phyloP scores from a whole-genome alignment of 2,888 invertebrate genomes.

The Petrolisthes manimaculis region DNA sequence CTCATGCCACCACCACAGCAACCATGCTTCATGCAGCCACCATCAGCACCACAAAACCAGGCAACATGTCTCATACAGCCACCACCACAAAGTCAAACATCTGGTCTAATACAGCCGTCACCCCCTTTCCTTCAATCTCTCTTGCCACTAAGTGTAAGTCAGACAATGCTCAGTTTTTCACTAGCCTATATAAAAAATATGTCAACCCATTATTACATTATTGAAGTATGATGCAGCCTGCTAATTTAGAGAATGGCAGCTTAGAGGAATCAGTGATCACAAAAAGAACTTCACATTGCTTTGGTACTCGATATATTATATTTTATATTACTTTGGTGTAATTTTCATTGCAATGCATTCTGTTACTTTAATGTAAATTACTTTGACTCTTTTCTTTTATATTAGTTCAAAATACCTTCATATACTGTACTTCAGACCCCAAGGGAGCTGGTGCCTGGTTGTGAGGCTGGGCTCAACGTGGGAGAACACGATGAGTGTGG shows the following conservation, averaged over 20 bases:
- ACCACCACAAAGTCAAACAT: neutral
- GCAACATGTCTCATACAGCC: neutral
- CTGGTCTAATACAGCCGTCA: constrained; percentile 29
- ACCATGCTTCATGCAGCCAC: constrained; percentile 33
- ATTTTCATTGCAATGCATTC: neutral
- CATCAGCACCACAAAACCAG: constrained; percentile 25
- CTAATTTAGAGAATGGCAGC: too few species aligned
- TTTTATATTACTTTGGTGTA: neutral
- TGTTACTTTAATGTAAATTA: neutral
- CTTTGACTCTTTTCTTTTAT: neutral
- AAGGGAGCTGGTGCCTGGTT: neutral
- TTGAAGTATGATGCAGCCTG: too few species aligned
- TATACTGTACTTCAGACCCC: neutral
- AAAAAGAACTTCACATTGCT: too few species aligned
- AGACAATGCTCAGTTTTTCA: too few species aligned
- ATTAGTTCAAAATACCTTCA: neutral
- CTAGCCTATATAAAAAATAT: too few species aligned
- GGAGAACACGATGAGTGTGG: constrained; percentile 43
- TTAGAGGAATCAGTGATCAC: too few species aligned
- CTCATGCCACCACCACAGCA: too few species aligned
- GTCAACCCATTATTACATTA: too few species aligned
- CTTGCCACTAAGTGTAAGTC: constrained; percentile 43
- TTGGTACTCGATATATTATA: neutral
- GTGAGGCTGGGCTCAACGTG: constrained; percentile 21
- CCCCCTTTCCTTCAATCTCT: constrained; percentile 54